phyloP scores from a whole-genome alignment of 2,888 invertebrate genomes.

The Steromphala cineraria region DNA sequence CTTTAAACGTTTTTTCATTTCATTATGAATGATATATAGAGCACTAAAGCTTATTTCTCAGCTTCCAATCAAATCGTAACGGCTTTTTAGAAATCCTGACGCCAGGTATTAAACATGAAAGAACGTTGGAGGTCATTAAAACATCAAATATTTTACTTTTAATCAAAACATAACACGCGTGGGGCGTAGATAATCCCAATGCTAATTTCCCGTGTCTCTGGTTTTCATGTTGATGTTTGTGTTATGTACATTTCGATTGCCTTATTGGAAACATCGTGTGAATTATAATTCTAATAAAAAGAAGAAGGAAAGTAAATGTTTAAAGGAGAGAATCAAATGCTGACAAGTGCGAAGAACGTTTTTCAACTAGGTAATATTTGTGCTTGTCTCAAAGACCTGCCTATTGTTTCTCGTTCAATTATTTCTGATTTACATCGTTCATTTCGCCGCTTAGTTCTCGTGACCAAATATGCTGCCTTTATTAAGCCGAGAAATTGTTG shows the following conservation, averaged over 20 bases:
- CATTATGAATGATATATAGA: no score
- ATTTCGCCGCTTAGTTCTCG: background rate
- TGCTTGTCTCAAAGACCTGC: conserved; percentile 7
- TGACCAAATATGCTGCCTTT: background rate
- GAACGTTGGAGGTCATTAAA: background rate
- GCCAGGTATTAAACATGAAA: background rate
- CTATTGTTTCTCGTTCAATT: conserved; percentile 17
- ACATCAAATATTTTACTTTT: no score
- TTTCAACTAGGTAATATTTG: conserved; percentile 8
- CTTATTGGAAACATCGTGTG: background rate
- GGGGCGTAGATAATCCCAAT: no score
- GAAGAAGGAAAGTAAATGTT: background rate
- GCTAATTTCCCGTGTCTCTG: no score
- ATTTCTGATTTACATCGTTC: background rate
- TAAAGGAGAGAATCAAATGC: background rate
- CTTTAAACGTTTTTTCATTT: no score
- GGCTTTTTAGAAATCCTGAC: background rate
- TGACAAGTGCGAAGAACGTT: background rate
- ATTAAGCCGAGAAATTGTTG: conserved; percentile 2
- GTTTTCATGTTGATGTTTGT: no score
- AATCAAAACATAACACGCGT: no score
- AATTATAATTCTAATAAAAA: background rate
- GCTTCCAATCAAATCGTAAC: no score
- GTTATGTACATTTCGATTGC: background rate
- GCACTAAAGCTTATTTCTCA: no score